These are phyloP conservation scores for Xenentodon cancila DNA, from an alignment of 2,797 vertebrate genomes.

Conservation along the genomic window DNA sequence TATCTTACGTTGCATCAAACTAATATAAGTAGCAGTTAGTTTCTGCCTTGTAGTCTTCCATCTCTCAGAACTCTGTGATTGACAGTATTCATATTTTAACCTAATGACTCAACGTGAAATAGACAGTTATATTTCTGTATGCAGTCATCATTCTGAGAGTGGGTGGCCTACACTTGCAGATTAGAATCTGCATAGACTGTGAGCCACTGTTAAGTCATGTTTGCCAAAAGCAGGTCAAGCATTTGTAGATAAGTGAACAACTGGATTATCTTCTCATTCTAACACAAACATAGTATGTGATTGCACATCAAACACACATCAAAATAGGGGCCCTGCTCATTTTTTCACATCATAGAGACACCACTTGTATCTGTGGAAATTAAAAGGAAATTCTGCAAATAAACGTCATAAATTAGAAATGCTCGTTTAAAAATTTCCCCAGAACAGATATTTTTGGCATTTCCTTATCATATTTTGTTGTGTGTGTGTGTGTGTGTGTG, in stretches of 20 bases:
- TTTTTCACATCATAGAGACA: too few species aligned
- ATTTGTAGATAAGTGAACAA: neutral
- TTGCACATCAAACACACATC: too few species aligned
- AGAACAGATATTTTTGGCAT: neutral
- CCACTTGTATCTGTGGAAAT: too few species aligned
- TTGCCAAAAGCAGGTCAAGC: neutral
- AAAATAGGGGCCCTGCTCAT: neutral
- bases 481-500: too few species aligned
- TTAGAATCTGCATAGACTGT: neutral
- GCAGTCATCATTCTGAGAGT: too few species aligned
- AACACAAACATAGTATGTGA: neutral
- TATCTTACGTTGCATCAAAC: neutral
- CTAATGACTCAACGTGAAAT: neutral
- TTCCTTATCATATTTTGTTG: conserved; percentile 19
- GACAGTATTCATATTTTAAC: neutral
- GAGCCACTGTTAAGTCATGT: neutral
- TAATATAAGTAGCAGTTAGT: neutral
- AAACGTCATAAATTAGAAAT: neutral
- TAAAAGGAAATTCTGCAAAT: neutral
- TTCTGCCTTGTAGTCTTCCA: neutral
- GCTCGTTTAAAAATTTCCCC: neutral
- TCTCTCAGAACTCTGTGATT: neutral
- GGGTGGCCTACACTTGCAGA: neutral
- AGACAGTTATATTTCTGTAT: neutral
- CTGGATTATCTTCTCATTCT: neutral